Evolutionary conservation across 2,888 invertebrate genomes (phyloP).

Genomic region (Aphidius colemani): DNA sequence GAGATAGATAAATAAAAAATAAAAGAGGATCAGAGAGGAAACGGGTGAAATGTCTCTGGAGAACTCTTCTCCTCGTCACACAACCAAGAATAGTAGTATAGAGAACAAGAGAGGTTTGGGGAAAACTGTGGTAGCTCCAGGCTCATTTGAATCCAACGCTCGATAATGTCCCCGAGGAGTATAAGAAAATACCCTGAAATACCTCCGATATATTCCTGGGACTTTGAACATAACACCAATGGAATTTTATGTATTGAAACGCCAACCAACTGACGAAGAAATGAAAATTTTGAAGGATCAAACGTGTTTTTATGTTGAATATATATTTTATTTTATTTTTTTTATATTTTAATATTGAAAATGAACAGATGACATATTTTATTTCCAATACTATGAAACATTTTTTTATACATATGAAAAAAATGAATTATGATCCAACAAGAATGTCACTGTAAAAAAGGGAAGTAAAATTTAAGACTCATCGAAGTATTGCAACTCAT

Average conservation of each 20-base stretch:
- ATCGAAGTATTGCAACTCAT: constrained; percentile 32
- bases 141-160: constrained; percentile 53
- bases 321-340: too few species aligned
- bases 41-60: constrained; percentile 41
- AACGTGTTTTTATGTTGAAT: neutral
- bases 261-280: constrained; percentile 6
- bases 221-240: constrained; percentile 9
- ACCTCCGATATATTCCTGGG: constrained; percentile 30
- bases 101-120: constrained; percentile 27
- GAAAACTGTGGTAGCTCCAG: constrained; percentile 41
- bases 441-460: too few species aligned
- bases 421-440: too few species aligned
- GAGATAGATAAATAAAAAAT: too few species aligned
- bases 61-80: constrained; percentile 29
- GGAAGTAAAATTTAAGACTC: too few species aligned
- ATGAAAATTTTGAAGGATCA: constrained; percentile 8
- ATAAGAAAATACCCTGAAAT: constrained; percentile 40
- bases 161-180: constrained; percentile 50
- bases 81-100: constrained; percentile 18
- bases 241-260: constrained; percentile 24
- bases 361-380: too few species aligned
- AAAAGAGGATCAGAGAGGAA: constrained; percentile 23
- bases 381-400: too few species aligned
- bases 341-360: too few species aligned
- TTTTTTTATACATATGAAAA: too few species aligned